phyloP scores from a whole-genome alignment of 2,797 vertebrate species.

The Hyperoplus lanceolatus region DNA sequence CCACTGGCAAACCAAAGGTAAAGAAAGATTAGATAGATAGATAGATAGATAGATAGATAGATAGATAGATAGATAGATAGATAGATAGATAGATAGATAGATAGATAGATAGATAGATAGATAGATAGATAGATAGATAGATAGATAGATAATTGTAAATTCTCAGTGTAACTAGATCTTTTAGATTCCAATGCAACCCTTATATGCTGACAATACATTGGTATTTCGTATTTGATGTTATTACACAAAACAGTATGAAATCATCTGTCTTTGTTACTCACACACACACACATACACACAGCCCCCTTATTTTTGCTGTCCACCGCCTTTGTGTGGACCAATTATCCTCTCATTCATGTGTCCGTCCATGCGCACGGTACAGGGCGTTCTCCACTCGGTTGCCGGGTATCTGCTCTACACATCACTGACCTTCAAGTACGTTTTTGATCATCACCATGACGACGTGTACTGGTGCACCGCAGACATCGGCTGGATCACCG shows the following conservation, averaged over 20 bases:
- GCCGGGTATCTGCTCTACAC: slow-evolving; percentile 88
- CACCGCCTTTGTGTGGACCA: background rate
- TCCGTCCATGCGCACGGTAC: slow-evolving; percentile 3
- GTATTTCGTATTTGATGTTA: slow-evolving; percentile 5
- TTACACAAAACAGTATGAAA: slow-evolving; percentile 7
- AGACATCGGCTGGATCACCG: slow-evolving; percentile 90
- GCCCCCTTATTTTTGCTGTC: slow-evolving; percentile 14
- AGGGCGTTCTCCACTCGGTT: slow-evolving; percentile 87
- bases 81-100: no score
- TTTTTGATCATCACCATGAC: slow-evolving; percentile 84
- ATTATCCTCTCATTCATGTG: slow-evolving; percentile 6
- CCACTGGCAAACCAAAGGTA: slow-evolving; percentile 89
- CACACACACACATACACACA: slow-evolving; percentile 13
- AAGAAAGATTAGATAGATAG: background rate
- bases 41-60: no score
- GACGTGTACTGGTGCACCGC: slow-evolving; percentile 90
- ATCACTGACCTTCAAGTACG: slow-evolving; percentile 85
- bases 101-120: no score
- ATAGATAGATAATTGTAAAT: background rate
- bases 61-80: no score
- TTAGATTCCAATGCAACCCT: slow-evolving; percentile 11
- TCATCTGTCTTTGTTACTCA: background rate
- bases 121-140: no score
- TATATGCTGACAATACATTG: background rate
- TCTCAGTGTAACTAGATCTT: slow-evolving; percentile 9